These are phyloP conservation scores for Coilia nasus DNA, from an alignment of 2,797 vertebrate genomes.

Conservation along the genomic window DNA sequence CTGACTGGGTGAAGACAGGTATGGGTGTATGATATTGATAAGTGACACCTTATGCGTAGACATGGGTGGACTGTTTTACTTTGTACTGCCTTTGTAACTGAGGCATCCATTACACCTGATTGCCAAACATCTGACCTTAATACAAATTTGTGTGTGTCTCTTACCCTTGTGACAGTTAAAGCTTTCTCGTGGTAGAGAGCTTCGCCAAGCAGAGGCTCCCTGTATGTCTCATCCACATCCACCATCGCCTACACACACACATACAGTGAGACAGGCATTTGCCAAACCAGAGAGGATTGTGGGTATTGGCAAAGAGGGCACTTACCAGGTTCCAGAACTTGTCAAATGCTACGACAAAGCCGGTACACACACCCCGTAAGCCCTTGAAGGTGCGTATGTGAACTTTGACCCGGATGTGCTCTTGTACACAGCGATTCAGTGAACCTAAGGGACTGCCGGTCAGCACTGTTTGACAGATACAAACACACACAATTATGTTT, in stretches of 20 bases:
- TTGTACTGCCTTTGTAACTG: no score
- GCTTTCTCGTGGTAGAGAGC: conserved; percentile 90
- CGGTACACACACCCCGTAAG: conserved; percentile 91
- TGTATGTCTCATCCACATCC: conserved; percentile 96
- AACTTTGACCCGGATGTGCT: conserved; percentile 88
- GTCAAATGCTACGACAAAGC: conserved; percentile 95
- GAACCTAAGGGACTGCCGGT: conserved; percentile 91
- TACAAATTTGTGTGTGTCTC: not conserved
- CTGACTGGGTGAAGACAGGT: no score
- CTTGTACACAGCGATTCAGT: conserved; percentile 88
- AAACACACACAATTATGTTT: not conserved
- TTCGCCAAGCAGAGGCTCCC: conserved; percentile 90
- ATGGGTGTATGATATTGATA: no score
- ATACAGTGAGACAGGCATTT: not conserved
- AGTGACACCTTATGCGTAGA: no score
- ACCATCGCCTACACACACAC: conserved; percentile 85
- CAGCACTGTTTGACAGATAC: conserved; percentile 75
- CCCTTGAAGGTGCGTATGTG: conserved; percentile 97
- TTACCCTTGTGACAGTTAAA: conserved; percentile 88
- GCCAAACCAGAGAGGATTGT: not conserved
- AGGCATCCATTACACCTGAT: no score
- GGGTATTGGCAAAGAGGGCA: not conserved
- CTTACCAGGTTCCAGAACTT: conserved; percentile 99
- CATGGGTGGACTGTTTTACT: no score
- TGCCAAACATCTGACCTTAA: no score